phyloP scores from a whole-genome alignment of 2,888 invertebrate species.

The Pediacus dermestoides region DNA sequence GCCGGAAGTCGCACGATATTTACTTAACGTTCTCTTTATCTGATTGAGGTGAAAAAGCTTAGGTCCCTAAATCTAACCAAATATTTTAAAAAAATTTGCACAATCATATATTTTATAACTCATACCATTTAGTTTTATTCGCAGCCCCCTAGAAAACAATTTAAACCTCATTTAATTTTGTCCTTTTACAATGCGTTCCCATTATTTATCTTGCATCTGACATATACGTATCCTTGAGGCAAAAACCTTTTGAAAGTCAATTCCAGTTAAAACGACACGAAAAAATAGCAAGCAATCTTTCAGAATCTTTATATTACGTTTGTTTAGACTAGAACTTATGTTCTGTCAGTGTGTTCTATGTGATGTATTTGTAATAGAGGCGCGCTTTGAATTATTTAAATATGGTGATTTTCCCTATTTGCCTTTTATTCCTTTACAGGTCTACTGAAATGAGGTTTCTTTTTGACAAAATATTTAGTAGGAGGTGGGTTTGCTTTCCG shows the following conservation, averaged over 20 bases:
- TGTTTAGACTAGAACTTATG: slow-evolving; percentile 43
- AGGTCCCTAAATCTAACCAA: not conserved
- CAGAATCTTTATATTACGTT: slow-evolving; percentile 48
- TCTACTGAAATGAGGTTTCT: not conserved
- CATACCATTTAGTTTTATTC: too few relatives aligned
- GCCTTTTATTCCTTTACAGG: slow-evolving; percentile 3
- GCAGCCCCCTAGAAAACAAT: too few relatives aligned
- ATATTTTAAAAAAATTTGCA: slow-evolving; percentile 1
- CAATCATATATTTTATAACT: too few relatives aligned
- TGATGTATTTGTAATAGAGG: slow-evolving; percentile 39
- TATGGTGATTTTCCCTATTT: slow-evolving; percentile 33
- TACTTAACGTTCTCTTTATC: too few relatives aligned
- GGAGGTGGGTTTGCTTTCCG: slow-evolving; percentile 11
- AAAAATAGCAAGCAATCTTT: slow-evolving; percentile 47
- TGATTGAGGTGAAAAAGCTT: not conserved
- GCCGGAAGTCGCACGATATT: slow-evolving; percentile 11
- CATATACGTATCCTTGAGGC: not conserved
- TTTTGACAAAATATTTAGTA: slow-evolving; percentile 2
- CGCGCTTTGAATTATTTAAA: slow-evolving; percentile 42
- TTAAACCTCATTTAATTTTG: too few relatives aligned
- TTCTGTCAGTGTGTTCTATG: slow-evolving; percentile 40
- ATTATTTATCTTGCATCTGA: slow-evolving; percentile 9
- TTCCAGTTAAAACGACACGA: slow-evolving; percentile 30
- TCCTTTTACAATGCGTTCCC: too few relatives aligned
- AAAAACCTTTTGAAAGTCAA: slow-evolving; percentile 21